Base-by-base conservation (phyloP, 2,888 invertebrate species). In the Brenthis hecate region DNA sequence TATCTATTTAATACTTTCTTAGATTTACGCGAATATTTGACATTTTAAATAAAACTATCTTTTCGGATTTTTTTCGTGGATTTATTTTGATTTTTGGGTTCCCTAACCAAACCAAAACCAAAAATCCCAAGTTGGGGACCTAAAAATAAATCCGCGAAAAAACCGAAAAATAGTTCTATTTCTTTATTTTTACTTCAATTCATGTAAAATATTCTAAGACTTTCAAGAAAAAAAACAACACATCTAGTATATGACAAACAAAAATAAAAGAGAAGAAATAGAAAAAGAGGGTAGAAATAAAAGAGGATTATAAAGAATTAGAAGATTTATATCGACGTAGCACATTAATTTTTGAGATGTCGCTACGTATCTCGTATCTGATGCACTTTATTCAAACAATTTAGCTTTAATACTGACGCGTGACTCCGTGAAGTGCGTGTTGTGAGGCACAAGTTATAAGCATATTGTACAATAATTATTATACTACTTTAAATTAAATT, bases 331-430 rank as follows among this genome's bases (percentile, higher is more conserved):
- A 63, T 64, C 19, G 32, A 67, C 8, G 48, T 36, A 43, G 14
- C n/a, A 56, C 63, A 70, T 66, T 62, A 62, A 56, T 51, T 57
- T 61, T 54, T 32, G 56, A 65, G 70, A 70, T 69, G 72, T 69
- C 73, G 55, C 56, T 72, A 53, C 32, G 54, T 51, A 43, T 56
- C 48, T 68, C 65, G 14, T 69, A 72, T 74, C 76, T 77, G 84
- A 89, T 87, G 87, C 87, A 83, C 83, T 88, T 84, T 85, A 88
- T 89, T 88, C 80, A 81, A 87, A 82, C 84, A 85, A 86, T 85
- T 89, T 86, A 85, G 85, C 81, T 81, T 83, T 85, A 85, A 86
- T 83, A 79, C 77, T 76, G 73, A 77, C 79, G 86, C 87, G 85
- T 87, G 86, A 86, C 85, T 81, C 79, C 74, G 75, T 76, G 78